Base-by-base conservation (phyloP, 2,797 vertebrate species). In the Urocyon cinereoargenteus region DNA sequence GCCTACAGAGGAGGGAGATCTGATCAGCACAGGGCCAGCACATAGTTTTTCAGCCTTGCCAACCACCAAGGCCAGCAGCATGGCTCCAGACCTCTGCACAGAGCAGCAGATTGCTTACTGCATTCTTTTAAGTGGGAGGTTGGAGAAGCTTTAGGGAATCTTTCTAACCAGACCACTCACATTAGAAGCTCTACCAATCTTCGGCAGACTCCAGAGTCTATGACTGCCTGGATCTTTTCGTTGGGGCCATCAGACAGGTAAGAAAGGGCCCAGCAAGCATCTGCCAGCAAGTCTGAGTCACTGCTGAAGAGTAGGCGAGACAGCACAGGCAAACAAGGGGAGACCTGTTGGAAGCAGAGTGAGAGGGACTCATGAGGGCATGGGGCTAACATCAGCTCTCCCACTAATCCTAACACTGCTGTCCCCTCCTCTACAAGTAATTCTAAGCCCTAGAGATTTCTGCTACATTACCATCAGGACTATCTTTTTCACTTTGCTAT, bases 181-280 rank as follows among this genome's bases (percentile, higher is more conserved):
- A 99, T 99, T 15, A 99, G 98, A 85, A 99, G 99, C 95, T 99
- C 99, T 96, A 99, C 99, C 66, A 99, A 99, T 97, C 99, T 99
- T 96, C 99, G 99, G 97, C 99, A 99, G 95, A 99, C 99, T 15
- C 99, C 99, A 0, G 99, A 99, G 98, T 99, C 99, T 70, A 99
- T 99, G 96, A 99, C 99, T 0, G 99, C 99, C 98, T 99, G 99
- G 96, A 99, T 99, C 98, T 99, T 99, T 98, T 99, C 99, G 85
- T 99, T 99, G 97, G 99, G 99, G n/a, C 99, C 99, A 86, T 99
- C 99, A 0, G 99, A 99, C 92, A 99, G 99, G 98, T 99, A 99
- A 97, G 99, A 99, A 72, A 99, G 99, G 72, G 99, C 99, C 99
- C 99, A 99, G 98, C 99, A 99, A 1, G 99, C 99, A 31, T 99